Base-by-base conservation (phyloP, 2,888 invertebrate genomes). In the Drosophila diplacantha region DNA sequence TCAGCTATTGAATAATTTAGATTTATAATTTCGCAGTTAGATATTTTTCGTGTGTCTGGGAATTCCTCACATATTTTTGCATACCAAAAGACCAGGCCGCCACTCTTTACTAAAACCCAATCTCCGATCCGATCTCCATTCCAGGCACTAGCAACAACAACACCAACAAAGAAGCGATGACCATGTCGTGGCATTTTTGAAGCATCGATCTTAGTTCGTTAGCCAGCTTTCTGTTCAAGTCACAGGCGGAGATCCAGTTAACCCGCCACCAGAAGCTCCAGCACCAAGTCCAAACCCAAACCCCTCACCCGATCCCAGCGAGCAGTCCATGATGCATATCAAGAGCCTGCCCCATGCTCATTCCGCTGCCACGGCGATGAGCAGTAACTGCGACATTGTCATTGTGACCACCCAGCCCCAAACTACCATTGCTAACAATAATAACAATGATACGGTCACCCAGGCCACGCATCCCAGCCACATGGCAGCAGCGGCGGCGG, bases 371-470 rank as follows among this genome's bases (percentile, higher is more conserved):
- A 85, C 85, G 69, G 82, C 86, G 65, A 87, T 87, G 87, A 86
- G 86, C 77, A 87, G 86, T 74, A 87, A 87, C 79, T 87, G 87
- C 78, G 87, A 87, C 75, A 87, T 87, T 69, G 87, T 87, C 69
- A 87, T 87, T 69, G 87, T 87, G 73, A 79, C 87, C 61, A 80
- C 87, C 44, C 84, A 86, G 64, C 86, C 86, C 58, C 86, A 85
- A 73, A 81, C 86, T 41, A 82, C 83, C 16, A 84, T 58, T 63
- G 81, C 83, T 46, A 81, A 77, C 59, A 85, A 80, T 43, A 77
- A 83, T 50, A 85, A 82, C 73, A 85, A 82, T 70, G 81, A 84
- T 59, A 84, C 84, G 39, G 81, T 81, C 44, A 85, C 83, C 61
- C 82, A 81, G 70, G 72, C 80, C 16, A 74, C 65, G 43, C 81